Evolutionary conservation across 2,113 vertebrate genomes (phyloP).

Genomic region (Forbesichthys papilliferus): DNA sequence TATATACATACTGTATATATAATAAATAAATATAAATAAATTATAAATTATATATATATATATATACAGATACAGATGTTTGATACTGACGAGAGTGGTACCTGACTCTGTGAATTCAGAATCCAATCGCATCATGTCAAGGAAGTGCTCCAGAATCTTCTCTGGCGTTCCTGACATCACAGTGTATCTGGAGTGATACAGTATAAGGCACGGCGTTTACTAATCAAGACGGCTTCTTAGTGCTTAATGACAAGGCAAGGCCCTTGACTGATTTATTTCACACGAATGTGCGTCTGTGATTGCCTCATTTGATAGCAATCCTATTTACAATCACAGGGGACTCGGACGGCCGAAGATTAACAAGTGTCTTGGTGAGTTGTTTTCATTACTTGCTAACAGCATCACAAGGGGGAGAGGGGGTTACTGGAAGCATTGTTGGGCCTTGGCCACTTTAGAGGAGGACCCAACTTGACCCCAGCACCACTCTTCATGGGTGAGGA

Average conservation of each 20-base stretch:
- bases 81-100: conserved; percentile 43
- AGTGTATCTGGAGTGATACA: conserved; percentile 84
- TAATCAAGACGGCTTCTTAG: conserved; percentile 60
- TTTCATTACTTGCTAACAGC: conserved; percentile 55
- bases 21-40: no score
- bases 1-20: no score
- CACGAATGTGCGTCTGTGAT: conserved; percentile 54
- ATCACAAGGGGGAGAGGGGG: conserved; percentile 47
- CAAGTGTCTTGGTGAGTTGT: conserved; percentile 46
- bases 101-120: conserved; percentile 86
- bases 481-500: conserved; percentile 40
- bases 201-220: conserved; percentile 35
- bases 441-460: conserved; percentile 32
- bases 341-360: conserved; percentile 46
- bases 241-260: conserved; percentile 35
- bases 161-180: conserved; percentile 97
- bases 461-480: conserved; percentile 45
- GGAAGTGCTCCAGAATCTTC: conserved; percentile 98
- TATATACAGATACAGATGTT: no score
- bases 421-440: conserved; percentile 28
- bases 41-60: no score
- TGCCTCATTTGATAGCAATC: conserved; percentile 65
- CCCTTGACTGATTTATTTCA: conserved; percentile 47
- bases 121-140: conserved; percentile 95
- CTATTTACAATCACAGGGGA: conserved; percentile 60